Base-by-base conservation (phyloP, 2,113 vertebrate species). In the Rhabdornis inornatus region DNA sequence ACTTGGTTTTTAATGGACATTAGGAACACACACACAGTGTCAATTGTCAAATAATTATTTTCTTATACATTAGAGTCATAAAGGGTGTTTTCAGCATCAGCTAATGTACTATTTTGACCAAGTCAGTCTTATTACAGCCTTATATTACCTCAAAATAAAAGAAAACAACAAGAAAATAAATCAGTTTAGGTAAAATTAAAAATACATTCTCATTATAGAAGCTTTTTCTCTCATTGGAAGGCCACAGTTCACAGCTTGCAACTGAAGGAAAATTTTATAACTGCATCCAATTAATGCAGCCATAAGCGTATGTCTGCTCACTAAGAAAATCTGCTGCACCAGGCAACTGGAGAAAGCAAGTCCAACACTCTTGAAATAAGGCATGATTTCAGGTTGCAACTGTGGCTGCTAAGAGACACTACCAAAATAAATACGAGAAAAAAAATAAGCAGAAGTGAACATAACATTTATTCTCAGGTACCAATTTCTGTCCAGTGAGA, bases 371-470 rank as follows among this genome's bases (percentile, higher is more conserved):
- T 27, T 72, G 83, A 94, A 97, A 94, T 28, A 70, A 89, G 55
- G 49, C 52, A 74, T 89, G 92, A 72, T 59, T 85, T 87, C 69
- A 80, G 40, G 47, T 81, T 92, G 72, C 65, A 92, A 59, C 21
- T 45, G 18, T 40, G 70, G 91, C 91, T 96, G 89, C 95, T 97
- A 94, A 94, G 89, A 96, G 80, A 94, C 17, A 17, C 55, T 28
- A 69, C 35, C 59, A 95, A 95, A 94, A 91, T 75, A 95, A 92
- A 95, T 81, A 82, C 9, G 70, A 81, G 24, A 3, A 78, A 87
- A 75, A 79, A 92, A 60, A 68, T 30, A 60, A 65, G 22, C 50
- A 81, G 77, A 71, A 53, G 45, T 71, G 28, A 28, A 81, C 95
- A 53, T 50, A 95, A 80, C 42, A 66, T 94, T 90, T 88, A 91